A percentile compares a stretch with the other conserved stretches of the same genome.
These are phyloP conservation scores for Noturus placidus DNA, from an alignment of 2,113 vertebrate genomes.

Conservation along the genomic window DNA sequence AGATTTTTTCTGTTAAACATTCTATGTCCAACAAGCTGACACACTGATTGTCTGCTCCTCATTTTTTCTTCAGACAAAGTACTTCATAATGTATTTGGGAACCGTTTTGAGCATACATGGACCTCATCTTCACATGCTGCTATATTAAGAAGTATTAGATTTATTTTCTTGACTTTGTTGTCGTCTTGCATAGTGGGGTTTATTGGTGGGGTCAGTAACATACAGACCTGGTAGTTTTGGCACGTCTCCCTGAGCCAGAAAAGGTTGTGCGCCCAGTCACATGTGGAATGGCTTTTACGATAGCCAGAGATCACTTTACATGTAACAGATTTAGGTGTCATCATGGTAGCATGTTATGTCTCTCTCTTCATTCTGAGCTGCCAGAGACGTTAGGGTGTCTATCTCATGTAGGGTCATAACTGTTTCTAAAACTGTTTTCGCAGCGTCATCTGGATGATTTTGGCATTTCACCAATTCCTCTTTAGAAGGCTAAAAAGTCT, in stretches of 20 bases:
- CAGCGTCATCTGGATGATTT: not conserved
- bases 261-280: constrained; percentile 35
- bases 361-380: constrained; percentile 19
- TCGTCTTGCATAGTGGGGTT: not conserved
- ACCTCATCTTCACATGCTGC: not conserved
- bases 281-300: constrained; percentile 46
- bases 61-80: not conserved
- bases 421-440: not conserved
- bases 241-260: constrained; percentile 30
- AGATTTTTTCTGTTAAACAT: not conserved
- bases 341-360: constrained; percentile 24
- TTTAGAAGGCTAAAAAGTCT: not conserved
- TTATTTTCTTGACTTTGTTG: not conserved
- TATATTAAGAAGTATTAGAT: not conserved
- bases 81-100: not conserved
- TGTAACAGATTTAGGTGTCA: constrained; percentile 47
- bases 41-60: not conserved
- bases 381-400: not conserved
- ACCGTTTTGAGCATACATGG: not conserved
- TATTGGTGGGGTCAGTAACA: not conserved
- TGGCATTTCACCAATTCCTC: not conserved
- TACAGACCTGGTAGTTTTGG: constrained; percentile 12
- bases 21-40: not conserved
- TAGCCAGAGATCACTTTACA: constrained; percentile 50
- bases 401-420: not conserved